A percentile compares a stretch with the other conserved stretches of the same genome.
Evolutionary conservation across 2,797 vertebrate genomes (phyloP).

Genomic region (Trichosurus vulpecula): DNA sequence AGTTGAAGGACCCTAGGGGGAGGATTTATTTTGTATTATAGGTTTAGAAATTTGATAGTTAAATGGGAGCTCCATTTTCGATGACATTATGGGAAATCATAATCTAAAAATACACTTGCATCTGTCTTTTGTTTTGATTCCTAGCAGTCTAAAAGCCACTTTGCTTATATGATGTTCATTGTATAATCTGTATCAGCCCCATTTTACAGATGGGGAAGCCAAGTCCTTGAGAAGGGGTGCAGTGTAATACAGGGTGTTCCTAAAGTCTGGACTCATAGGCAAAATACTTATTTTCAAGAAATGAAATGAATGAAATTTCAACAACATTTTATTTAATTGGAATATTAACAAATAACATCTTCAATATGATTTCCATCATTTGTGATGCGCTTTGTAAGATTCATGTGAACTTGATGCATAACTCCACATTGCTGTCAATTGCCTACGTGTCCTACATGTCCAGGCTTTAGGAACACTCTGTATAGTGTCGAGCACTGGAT

Average conservation of each 20-base stretch:
- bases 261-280: too few relatives aligned
- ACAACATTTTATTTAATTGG: too few relatives aligned
- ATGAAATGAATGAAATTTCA: too few relatives aligned
- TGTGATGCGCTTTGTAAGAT: too few relatives aligned
- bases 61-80: background rate
- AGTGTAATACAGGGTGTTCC: background rate
- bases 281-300: too few relatives aligned
- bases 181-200: background rate
- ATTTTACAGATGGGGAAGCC: background rate
- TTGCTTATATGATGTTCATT: background rate
- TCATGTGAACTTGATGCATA: too few relatives aligned
- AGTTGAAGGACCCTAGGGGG: slow-evolving; percentile 26
- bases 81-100: background rate
- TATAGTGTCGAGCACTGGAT: too few relatives aligned
- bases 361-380: too few relatives aligned
- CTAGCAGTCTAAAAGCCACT: background rate
- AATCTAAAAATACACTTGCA: background rate
- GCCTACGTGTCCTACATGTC: too few relatives aligned
- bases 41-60: slow-evolving; percentile 39
- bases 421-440: too few relatives aligned
- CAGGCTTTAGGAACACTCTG: too few relatives aligned
- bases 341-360: too few relatives aligned
- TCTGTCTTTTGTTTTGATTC: background rate
- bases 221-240: background rate
- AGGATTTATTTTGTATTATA: slow-evolving; percentile 51